Percentiles rank a stretch among this genome's conserved stretches.
phyloP scores from a whole-genome alignment of 2,888 invertebrate genomes.

The Escarpia spicata region DNA sequence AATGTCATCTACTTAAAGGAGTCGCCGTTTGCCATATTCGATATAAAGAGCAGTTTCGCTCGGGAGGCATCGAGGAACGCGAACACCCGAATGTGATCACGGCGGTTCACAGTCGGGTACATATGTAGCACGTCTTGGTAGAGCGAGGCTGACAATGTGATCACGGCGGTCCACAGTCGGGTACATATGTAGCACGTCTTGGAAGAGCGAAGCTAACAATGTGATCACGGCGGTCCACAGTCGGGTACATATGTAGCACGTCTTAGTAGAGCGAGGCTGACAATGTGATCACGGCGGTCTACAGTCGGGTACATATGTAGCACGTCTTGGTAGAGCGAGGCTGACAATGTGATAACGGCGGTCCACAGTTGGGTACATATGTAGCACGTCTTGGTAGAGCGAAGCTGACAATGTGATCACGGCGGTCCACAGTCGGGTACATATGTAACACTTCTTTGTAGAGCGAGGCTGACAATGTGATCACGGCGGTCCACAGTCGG shows the following conservation, averaged over 20 bases:
- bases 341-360: background rate
- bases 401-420: background rate
- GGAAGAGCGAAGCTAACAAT: background rate
- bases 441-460: background rate
- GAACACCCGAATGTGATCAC: background rate
- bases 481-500: background rate
- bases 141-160: background rate
- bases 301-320: background rate
- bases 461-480: background rate
- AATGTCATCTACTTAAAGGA: constrained; percentile 13
- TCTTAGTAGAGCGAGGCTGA: too few species aligned
- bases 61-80: background rate
- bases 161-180: background rate
- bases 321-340: background rate
- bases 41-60: background rate
- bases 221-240: background rate
- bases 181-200: background rate
- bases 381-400: background rate
- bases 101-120: background rate
- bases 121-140: background rate
- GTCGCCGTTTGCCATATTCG: constrained; percentile 5
- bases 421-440: background rate
- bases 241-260: background rate
- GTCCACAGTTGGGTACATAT: background rate
- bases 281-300: background rate